Evolutionary conservation across 2,113 vertebrate species (phyloP).

Genomic region (Trematomus loennbergii): DNA sequence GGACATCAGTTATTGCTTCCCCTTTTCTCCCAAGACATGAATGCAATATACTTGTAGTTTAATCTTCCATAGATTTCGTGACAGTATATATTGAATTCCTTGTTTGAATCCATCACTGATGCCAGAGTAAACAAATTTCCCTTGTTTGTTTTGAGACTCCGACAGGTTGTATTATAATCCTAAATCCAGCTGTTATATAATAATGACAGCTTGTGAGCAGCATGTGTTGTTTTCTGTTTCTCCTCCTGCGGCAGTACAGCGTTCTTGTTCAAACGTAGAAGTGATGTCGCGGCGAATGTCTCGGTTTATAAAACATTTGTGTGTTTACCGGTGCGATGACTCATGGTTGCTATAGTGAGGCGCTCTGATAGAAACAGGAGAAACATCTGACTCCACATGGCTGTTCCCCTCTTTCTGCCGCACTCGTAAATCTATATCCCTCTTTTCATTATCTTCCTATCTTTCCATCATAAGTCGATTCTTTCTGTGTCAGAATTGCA

Average conservation of each 20-base stretch:
- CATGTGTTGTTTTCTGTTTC: constrained; percentile 14
- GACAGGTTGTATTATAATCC: background rate
- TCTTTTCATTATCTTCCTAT: too few relatives aligned
- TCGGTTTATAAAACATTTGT: constrained; percentile 44
- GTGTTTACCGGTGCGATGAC: constrained; percentile 69
- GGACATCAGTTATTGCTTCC: background rate
- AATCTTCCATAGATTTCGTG: background rate
- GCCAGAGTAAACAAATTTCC: background rate
- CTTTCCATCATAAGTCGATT: too few relatives aligned
- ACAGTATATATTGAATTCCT: background rate
- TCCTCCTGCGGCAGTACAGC: background rate
- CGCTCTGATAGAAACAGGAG: constrained; percentile 62
- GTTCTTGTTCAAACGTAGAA: constrained; percentile 22
- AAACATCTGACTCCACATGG: constrained; percentile 42
- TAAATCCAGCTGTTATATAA: too few relatives aligned
- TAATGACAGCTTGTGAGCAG: background rate
- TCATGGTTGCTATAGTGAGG: constrained; percentile 72
- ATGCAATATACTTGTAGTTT: background rate
- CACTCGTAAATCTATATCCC: too few relatives aligned
- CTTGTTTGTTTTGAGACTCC: background rate
- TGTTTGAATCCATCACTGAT: background rate
- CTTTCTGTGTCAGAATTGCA: too few relatives aligned
- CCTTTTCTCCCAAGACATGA: background rate
- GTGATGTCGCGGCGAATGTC: constrained; percentile 2
- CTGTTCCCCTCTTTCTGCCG: constrained; percentile 39